Conservation (phyloP, 1,140 invertebrate species). For the Nebria ingens region DNA sequence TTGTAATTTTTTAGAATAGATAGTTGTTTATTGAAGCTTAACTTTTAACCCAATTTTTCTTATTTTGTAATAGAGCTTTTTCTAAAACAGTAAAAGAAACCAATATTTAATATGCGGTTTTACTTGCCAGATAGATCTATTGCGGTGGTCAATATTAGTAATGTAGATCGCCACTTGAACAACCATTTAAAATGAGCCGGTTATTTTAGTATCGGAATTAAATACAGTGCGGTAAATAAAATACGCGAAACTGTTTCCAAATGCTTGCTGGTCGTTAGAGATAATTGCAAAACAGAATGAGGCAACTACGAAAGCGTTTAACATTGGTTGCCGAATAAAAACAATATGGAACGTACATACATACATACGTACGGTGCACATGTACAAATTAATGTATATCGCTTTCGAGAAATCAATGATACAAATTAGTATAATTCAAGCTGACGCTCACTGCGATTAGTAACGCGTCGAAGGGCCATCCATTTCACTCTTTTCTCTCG, state of each 20-base stretch:
- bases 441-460: not conserved
- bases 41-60: no score
- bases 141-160: no score
- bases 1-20: no score
- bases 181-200: no score
- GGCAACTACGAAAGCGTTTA: not conserved
- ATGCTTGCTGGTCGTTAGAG: slow-evolving; percentile 1
- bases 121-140: no score
- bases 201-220: slow-evolving; percentile 2
- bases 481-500: no score
- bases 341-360: not conserved
- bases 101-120: no score
- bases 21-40: no score
- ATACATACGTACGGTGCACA: not conserved
- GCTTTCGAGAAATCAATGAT: slow-evolving; percentile 1
- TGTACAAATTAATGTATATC: slow-evolving; percentile 4
- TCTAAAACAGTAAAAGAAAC: no score
- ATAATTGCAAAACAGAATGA: slow-evolving; percentile 2
- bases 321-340: slow-evolving; percentile 3
- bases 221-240: slow-evolving; percentile 1
- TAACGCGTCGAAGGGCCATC: no score
- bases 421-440: slow-evolving; percentile 4
- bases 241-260: not conserved
- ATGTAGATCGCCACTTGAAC: no score
- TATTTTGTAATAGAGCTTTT: no score